A percentile compares a stretch with the other conserved stretches of the same genome.
Conservation (phyloP, 2,888 invertebrate species). For the Adela reaumurella region DNA sequence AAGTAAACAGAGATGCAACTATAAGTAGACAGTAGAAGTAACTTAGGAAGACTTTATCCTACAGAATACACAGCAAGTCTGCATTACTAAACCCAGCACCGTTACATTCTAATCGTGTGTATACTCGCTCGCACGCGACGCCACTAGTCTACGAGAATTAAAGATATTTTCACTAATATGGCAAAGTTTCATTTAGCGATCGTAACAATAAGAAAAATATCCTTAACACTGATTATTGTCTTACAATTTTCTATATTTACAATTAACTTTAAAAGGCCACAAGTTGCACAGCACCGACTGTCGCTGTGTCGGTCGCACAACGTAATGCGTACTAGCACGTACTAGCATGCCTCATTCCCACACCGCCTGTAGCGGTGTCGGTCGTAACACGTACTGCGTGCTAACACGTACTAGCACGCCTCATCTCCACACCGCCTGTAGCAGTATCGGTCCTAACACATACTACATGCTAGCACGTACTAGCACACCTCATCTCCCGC, state of each 20-base stretch:
- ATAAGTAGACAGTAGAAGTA: background rate
- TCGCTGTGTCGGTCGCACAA: no score
- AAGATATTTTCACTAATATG: slow-evolving; percentile 53
- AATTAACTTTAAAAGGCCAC: background rate
- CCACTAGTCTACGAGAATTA: slow-evolving; percentile 47
- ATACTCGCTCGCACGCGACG: no score
- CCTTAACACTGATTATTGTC: background rate
- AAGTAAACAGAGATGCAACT: background rate
- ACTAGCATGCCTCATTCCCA: no score
- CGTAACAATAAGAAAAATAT: slow-evolving; percentile 15
- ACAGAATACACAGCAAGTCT: slow-evolving; percentile 41
- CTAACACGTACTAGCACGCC: no score
- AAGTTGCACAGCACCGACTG: background rate
- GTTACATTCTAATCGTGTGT: no score
- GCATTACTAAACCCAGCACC: slow-evolving; percentile 52
- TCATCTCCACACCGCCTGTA: no score
- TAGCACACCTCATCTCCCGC: no score
- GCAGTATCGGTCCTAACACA: no score
- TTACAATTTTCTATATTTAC: background rate
- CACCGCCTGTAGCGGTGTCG: no score
- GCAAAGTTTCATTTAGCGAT: slow-evolving; percentile 57
- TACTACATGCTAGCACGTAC: no score
- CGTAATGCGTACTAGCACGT: no score
- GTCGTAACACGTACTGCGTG: no score
- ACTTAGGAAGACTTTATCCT: slow-evolving; percentile 14